A percentile compares a stretch with the other conserved stretches of the same genome.
Conservation (phyloP, 2,888 invertebrate genomes). For the Tupiocoris notatus region DNA sequence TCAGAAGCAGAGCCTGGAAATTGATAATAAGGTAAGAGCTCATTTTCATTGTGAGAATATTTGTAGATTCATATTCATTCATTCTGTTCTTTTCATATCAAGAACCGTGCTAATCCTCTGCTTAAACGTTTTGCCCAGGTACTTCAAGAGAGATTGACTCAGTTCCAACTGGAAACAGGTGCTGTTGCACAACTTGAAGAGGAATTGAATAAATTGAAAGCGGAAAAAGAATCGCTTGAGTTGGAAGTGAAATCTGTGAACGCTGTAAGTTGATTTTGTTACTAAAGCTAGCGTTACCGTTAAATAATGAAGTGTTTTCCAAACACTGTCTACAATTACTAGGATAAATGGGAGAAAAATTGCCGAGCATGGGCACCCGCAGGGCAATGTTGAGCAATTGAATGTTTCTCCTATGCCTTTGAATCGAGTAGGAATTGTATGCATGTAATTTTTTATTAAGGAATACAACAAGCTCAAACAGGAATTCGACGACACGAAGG, state of each 20-base stretch:
- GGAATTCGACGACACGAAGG: conserved; percentile 5
- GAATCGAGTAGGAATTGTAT: too few species aligned
- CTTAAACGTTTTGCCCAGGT: too few species aligned
- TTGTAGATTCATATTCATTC: too few species aligned
- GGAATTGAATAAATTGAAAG: not conserved
- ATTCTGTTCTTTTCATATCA: too few species aligned
- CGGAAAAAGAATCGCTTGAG: not conserved
- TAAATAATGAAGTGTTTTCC: too few species aligned
- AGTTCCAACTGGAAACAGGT: conserved; percentile 23
- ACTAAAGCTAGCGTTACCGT: not conserved
- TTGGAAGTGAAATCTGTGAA: not conserved
- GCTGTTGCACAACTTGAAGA: conserved; percentile 18
- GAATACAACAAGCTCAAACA: not conserved
- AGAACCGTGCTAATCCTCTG: too few species aligned
- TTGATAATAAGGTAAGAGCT: conserved; percentile 28
- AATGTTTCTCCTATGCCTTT: too few species aligned
- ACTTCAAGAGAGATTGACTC: conserved; percentile 22
- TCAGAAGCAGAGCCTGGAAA: conserved; percentile 30
- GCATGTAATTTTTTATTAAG: too few species aligned
- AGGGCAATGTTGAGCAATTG: too few species aligned
- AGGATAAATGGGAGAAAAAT: too few species aligned
- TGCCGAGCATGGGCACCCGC: too few species aligned
- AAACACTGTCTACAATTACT: too few species aligned
- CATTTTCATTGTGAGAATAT: not conserved
- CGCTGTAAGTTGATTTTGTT: not conserved